Evolutionary conservation across 1,140 invertebrate species (phyloP).

Genomic region (Drosophila ambigua): DNA sequence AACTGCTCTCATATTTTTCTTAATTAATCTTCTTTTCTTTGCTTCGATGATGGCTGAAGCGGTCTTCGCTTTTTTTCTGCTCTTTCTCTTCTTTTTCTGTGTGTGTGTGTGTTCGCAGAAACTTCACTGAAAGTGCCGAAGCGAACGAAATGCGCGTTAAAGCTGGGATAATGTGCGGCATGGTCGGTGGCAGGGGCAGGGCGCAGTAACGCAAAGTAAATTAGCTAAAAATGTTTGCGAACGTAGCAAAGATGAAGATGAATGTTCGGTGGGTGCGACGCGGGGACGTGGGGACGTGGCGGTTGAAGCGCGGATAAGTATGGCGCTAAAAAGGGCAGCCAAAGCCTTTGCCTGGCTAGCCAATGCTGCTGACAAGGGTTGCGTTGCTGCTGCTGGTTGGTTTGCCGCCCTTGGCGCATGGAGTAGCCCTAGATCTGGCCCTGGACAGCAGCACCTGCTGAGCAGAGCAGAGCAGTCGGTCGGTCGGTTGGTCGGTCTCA

Average conservation of each 20-base stretch:
- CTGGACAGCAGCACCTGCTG: too few species aligned
- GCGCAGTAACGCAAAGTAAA: conserved; percentile 36
- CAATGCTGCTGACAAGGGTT: conserved; percentile 10
- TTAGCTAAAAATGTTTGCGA: conserved; percentile 61
- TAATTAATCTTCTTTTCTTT: conserved; percentile 75
- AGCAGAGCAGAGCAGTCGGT: too few species aligned
- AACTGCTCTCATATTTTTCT: conserved; percentile 71
- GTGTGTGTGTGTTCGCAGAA: conserved; percentile 20
- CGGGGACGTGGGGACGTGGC: neutral
- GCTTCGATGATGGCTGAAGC: conserved; percentile 30
- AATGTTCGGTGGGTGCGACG: conserved; percentile 29
- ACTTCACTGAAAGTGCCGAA: conserved; percentile 53
- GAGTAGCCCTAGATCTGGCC: neutral
- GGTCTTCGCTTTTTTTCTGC: conserved; percentile 9
- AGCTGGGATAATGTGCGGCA: conserved; percentile 15
- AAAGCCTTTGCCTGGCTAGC: neutral
- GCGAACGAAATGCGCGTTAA: conserved; percentile 29
- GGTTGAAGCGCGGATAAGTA: conserved; percentile 18
- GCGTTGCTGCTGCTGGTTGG: neutral
- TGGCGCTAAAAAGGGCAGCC: conserved; percentile 35
- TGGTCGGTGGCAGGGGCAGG: neutral
- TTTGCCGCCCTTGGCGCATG: too few species aligned
- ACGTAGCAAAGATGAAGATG: conserved; percentile 49
- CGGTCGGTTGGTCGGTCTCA: neutral
- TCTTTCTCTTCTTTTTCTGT: too few species aligned